phyloP scores from a whole-genome alignment of 2,888 invertebrate species.

The Drosophila mercatorum region DNA sequence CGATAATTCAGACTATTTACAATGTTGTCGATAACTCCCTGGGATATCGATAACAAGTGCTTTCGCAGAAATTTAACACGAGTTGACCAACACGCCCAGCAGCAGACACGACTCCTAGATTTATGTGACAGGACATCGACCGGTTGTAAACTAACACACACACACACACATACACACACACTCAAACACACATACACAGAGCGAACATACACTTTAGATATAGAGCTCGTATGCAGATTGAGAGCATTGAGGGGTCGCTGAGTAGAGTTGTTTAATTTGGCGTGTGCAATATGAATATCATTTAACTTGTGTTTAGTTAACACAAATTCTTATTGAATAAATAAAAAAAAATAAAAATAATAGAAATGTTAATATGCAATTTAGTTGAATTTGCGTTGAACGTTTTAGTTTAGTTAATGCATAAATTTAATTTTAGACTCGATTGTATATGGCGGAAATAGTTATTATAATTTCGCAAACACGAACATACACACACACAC shows the following conservation, averaged over 20 bases:
- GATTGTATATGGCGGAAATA: conserved; percentile 62
- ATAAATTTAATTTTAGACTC: conserved; percentile 63
- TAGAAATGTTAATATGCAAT: conserved; percentile 73
- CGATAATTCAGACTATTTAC: not conserved
- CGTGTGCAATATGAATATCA: conserved; percentile 63
- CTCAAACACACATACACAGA: not conserved
- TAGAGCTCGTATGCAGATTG: conserved; percentile 12
- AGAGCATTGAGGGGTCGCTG: conserved; percentile 23
- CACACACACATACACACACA: conserved; percentile 1
- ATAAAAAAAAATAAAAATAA: conserved; percentile 40
- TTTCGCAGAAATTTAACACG: not conserved
- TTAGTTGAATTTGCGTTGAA: conserved; percentile 74
- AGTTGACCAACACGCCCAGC: not conserved
- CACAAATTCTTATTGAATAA: conserved; percentile 47
- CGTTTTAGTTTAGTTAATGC: conserved; percentile 73
- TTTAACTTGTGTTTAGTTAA: conserved; percentile 59
- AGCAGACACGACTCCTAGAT: conserved; percentile 28
- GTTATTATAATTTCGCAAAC: conserved; percentile 41
- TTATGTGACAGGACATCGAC: conserved; percentile 51
- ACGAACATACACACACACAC: conserved; percentile 30
- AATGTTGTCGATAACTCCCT: not conserved
- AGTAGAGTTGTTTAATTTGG: conserved; percentile 55
- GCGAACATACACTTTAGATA: conserved; percentile 26
- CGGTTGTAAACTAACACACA: conserved; percentile 55
- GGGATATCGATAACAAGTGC: not conserved